Evolutionary conservation across 2,797 vertebrate species (phyloP), one percentile per base, ranked within the genome.

Genomic region (Clarias laeviceps): DNA sequence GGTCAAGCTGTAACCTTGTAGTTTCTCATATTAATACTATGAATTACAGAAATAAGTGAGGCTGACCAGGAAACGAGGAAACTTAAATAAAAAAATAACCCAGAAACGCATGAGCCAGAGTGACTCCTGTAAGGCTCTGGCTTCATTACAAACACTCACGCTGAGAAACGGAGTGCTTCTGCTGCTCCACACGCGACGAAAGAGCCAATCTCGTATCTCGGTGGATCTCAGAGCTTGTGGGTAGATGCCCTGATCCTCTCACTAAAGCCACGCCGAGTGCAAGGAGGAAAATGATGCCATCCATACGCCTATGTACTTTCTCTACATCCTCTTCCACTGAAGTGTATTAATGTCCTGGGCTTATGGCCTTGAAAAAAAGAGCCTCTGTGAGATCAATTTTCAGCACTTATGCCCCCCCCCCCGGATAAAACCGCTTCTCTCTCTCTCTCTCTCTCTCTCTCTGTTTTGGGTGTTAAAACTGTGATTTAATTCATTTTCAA

Each of bases 311-410:
- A 66, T n/a, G 12, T 64, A 76, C 70, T 84, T 54, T 80, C 84
- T 74, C 82, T 74, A 50, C 85, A 87, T 40, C 70, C 82, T 37
- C 65, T 27, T 88, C 78, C 84, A 89, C 77, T 80, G 56, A 86
- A 86, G 84, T 32, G 66, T 87, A 88, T 86, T 87, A 87, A 9
- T 56, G 88, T 87, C 68, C 4, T 73, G 77, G 87, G 34, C 87
- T 87, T 82, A 83, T 50, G 83, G 87, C 20, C 56, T 79, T 57
- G 85, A 86, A 85, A 90, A 90, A 34, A 2, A 84, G 22, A 22
- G 54, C 34, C 54, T 62, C 50, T 37, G 88, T 87, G 82, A 87
- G 64, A 89, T 82, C 88, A 86, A 64, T 64, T 9, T 85, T 37
- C 29, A 32, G 20, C 61, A 76, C 81, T 50, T 50, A 50, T 12